Evolutionary conservation across 2,797 vertebrate species (phyloP).

Genomic region (Neosalanx taihuensis): DNA sequence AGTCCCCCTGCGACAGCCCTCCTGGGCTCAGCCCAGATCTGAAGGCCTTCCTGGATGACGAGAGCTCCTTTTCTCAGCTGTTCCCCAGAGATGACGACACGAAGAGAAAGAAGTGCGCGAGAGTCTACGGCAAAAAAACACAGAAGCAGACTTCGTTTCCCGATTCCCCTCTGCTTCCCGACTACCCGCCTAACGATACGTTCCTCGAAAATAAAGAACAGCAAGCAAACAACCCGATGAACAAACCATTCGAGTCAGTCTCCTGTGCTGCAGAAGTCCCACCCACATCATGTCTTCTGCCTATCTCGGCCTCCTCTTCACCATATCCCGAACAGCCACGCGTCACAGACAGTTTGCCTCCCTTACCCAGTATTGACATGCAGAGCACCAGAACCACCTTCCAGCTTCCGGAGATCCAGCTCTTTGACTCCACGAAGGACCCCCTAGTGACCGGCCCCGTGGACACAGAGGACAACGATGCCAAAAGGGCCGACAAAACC

Average conservation of each 20-base stretch:
- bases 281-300: conserved; percentile 31
- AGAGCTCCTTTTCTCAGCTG: conserved; percentile 84
- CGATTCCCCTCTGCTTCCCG: conserved; percentile 43
- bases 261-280: conserved; percentile 63
- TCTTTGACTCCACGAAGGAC: conserved; percentile 74
- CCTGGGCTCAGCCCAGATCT: conserved; percentile 65
- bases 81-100: conserved; percentile 84
- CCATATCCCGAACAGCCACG: conserved; percentile 42
- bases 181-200: conserved; percentile 35
- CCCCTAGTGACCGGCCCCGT: conserved; percentile 52
- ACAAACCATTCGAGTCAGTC: conserved; percentile 64
- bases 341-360: conserved; percentile 52
- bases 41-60: conserved; percentile 81
- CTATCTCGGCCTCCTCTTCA: conserved; percentile 49
- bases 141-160: conserved; percentile 72
- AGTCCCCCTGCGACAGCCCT: conserved; percentile 55
- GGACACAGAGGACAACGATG: conserved; percentile 44
- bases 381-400: conserved; percentile 79
- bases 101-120: conserved; percentile 82
- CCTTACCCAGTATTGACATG: conserved; percentile 77
- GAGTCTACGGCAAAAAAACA: conserved; percentile 87
- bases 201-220: conserved; percentile 59
- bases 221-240: conserved; percentile 65
- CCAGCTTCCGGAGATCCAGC: conserved; percentile 80
- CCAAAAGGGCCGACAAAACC: conserved; percentile 62